Conservation (phyloP, 2,113 vertebrate species). For the Hucho hucho region DNA sequence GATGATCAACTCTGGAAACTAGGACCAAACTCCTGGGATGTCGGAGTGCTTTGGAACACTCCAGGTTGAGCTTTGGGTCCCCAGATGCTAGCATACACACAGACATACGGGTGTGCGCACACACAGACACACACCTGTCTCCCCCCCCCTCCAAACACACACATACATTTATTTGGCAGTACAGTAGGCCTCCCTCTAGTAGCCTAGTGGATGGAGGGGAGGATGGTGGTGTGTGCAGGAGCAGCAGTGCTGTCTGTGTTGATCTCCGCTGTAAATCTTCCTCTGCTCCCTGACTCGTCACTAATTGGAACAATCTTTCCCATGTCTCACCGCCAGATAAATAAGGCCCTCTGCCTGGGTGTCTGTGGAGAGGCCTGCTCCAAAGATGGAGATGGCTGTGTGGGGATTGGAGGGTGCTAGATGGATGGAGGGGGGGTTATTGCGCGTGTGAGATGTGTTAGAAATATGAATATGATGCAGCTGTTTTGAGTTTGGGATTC, state of each 20-base stretch:
- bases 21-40: neutral
- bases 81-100: neutral
- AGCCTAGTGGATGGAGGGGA: neutral
- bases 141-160: neutral
- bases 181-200: neutral
- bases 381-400: conserved; percentile 28
- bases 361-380: conserved; percentile 7
- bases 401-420: conserved; percentile 3
- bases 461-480: conserved; percentile 66
- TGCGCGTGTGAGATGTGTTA: conserved; percentile 48
- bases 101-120: neutral
- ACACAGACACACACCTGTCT: neutral
- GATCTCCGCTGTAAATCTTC: conserved; percentile 29
- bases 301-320: conserved; percentile 22
- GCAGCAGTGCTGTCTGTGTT: conserved; percentile 20
- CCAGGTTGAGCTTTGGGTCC: neutral
- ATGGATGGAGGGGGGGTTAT: conserved; percentile 6
- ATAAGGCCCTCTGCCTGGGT: conserved; percentile 17
- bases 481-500: conserved; percentile 68
- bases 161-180: neutral
- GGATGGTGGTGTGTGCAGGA: neutral
- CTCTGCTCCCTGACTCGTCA: conserved; percentile 11
- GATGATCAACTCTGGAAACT: neutral
- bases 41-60: neutral
- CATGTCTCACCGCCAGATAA: conserved; percentile 24